A percentile compares a stretch with the other conserved stretches of the same genome.
Evolutionary conservation across 2,113 vertebrate genomes (phyloP).

Genomic region (Sardina pilchardus): DNA sequence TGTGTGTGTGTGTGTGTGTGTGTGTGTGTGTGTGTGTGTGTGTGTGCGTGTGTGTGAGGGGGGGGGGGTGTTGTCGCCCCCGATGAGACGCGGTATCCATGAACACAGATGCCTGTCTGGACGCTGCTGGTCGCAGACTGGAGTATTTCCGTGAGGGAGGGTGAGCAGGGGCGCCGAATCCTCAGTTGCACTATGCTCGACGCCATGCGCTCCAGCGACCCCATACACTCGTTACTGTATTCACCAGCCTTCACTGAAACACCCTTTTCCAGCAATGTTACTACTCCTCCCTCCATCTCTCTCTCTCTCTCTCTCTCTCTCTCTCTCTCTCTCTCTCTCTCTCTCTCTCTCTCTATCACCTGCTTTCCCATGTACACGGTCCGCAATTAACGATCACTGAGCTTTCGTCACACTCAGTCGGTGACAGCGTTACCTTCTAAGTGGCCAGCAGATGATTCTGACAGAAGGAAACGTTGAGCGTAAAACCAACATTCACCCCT

Average conservation of each 20-base stretch:
- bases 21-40: neutral
- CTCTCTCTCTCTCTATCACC: neutral
- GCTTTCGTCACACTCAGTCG: neutral
- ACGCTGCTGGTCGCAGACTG: conserved; percentile 60
- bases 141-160: conserved; percentile 46
- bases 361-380: neutral
- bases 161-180: conserved; percentile 55
- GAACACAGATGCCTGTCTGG: conserved; percentile 67
- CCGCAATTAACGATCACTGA: neutral
- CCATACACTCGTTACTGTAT: neutral
- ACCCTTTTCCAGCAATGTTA: neutral
- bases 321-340: neutral
- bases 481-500: neutral
- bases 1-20: neutral
- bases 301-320: neutral
- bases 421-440: neutral
- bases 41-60: neutral
- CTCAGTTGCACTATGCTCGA: conserved; percentile 54
- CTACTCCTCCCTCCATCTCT: neutral
- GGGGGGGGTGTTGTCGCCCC: conserved; percentile 56
- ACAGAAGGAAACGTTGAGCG: neutral
- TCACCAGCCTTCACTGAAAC: conserved; percentile 14
- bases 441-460: neutral
- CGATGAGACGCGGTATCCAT: conserved; percentile 43
- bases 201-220: conserved; percentile 14